phyloP scores from a whole-genome alignment of 2,113 vertebrate species.

The Uria lomvia region DNA sequence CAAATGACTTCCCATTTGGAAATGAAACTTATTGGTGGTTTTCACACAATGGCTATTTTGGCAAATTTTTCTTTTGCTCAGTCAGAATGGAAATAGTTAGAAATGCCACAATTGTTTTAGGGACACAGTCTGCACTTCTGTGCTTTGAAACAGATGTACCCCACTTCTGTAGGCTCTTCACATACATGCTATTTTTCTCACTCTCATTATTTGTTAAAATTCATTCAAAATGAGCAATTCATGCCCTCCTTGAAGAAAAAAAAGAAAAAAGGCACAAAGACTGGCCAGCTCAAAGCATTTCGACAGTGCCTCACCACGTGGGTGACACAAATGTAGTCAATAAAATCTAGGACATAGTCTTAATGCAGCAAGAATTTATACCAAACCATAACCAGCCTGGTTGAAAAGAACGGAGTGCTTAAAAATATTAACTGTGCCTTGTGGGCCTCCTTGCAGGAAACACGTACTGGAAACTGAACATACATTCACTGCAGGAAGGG shows the following conservation, averaged over 20 bases:
- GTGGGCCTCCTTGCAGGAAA: neutral
- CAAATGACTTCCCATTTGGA: neutral
- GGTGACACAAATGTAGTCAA: neutral
- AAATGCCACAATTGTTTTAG: neutral
- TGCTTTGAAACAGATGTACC: constrained; percentile 9
- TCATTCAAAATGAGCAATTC: neutral
- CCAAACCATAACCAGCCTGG: neutral
- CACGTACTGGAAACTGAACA: neutral
- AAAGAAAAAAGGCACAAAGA: neutral
- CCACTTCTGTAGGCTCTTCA: neutral
- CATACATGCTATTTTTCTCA: neutral
- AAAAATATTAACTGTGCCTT: neutral
- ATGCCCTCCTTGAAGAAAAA: neutral
- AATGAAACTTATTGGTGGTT: neutral
- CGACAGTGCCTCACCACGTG: neutral
- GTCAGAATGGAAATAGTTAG: constrained; percentile 10
- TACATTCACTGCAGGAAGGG: neutral
- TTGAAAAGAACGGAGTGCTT: neutral
- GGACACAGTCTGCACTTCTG: neutral
- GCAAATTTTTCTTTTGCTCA: neutral
- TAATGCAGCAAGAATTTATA: neutral
- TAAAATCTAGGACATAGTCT: neutral
- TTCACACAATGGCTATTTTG: neutral
- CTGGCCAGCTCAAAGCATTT: neutral
- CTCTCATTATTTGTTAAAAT: neutral